Evolutionary conservation across 1,140 invertebrate genomes (phyloP), one percentile per base, ranked within the genome.

Genomic region (Macrotrachela quadricornifera): DNA sequence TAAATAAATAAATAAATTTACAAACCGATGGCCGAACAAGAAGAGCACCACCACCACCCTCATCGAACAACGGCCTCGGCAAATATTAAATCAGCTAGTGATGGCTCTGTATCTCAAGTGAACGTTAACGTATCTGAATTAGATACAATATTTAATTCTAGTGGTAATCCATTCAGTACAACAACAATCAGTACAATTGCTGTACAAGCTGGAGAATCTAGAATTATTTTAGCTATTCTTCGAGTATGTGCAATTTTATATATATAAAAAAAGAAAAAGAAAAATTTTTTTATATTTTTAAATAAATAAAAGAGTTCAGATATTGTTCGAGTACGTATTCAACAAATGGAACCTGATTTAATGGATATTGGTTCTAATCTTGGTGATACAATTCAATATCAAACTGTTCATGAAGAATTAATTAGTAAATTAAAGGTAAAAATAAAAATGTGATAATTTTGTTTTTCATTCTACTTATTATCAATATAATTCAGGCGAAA

Each of bases 181-280:
- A 88, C 84, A 30, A 86, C 84, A 56, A 81, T 90, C 60, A 85
- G 82, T 65, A 88, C 85, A 15, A 85, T 90, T 59, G 85, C 83
- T 14, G 79, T 90, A 38, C 81, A 85, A 64, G 84, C 83, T 64
- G 83, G 83, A 58, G 76, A 76, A 58, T 82, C 84, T 11, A 77
- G 81, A 64, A 78, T 90, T 61, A 82, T 90, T 61, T 81, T 90
- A 61, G 85, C 83, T 55, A 74, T 90, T 53, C 73, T 90, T 54
- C 80, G 83, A 78, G 85, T 87, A 78, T 76, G 80, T 74, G 40
- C 43, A n/a, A 36, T 48, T 52, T 51, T 48, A 16, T 15, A 1
- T 16, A 40, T 30, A 2, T 8, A 8, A 30, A 30, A 30, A 8
- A 30, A 30, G 2, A 8, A 4, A 4, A 2, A 37, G 13, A 10